Evolutionary conservation across 2,888 invertebrate species (phyloP), one percentile per base, ranked within the genome.

Genomic region (Drosophila falleni): DNA sequence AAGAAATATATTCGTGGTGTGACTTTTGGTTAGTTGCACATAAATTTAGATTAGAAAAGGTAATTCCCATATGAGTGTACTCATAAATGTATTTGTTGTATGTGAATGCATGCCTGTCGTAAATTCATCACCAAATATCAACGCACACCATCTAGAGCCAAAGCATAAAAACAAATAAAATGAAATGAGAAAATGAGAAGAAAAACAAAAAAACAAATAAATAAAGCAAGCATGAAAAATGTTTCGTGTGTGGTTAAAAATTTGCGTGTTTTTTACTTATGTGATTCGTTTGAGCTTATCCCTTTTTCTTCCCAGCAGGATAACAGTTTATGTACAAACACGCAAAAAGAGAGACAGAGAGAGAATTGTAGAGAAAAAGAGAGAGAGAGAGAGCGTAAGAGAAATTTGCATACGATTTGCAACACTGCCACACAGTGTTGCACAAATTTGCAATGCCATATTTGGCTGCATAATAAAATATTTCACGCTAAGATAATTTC

Each of bases 61-160:
- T 64, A 78, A 59, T 47, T 50, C 50, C 31, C 47, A 23, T 35
- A 50, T 50, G 71, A 44, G 44, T 42, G 42, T n/a, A 31, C 19
- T 16, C 29, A 19, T 31, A 41, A n/a, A 50, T n/a, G 50, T 39
- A 41, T 47, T 15, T 11, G n/a, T 29, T 39, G 26, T 29, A 42
- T 71, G 64, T 47, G 65, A 53, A 58, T 80, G 80, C 85, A 84
- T 80, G 80, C 53, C 64, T 77, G 78, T 64, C 62, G 78, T 66
- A 69, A 80, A 84, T 80, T 73, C 73, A 80, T 80, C 79, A 79
- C 50, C 80, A 65, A 65, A 80, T 77, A 77, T 77, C 77, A 77
- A 80, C 78, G 56, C 81, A 77, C 78, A 77, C 77, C 77, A 77
- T 77, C 81, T 50, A 35, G 9, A 60, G 66, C 42, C 19, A 49